These are phyloP conservation scores for Neodontobutis hainanensis DNA, from an alignment of 2,113 vertebrate species.

Conservation along the genomic window DNA sequence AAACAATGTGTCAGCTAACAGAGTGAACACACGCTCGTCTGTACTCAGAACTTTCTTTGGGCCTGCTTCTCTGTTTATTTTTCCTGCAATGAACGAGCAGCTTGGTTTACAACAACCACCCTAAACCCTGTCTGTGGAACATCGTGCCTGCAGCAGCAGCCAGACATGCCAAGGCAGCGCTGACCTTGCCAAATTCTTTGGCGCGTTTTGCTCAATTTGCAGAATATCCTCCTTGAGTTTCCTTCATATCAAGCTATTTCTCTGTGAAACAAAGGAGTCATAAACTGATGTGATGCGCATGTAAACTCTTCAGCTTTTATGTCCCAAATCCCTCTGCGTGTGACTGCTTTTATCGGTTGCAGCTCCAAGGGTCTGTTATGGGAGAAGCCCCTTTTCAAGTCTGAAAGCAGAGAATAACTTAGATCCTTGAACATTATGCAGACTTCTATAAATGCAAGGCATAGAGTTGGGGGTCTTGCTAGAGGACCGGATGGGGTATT, in stretches of 20 bases:
- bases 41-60: constrained; percentile 58
- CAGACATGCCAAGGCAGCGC: constrained; percentile 46
- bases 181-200: constrained; percentile 42
- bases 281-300: constrained; percentile 60
- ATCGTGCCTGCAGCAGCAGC: constrained; percentile 64
- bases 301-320: constrained; percentile 53
- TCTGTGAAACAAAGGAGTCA: constrained; percentile 46
- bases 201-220: constrained; percentile 53
- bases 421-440: constrained; percentile 56
- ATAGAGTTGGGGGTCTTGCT: constrained; percentile 41
- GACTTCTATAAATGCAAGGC: constrained; percentile 60
- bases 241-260: constrained; percentile 36
- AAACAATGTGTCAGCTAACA: constrained; percentile 69
- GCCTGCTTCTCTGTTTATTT: constrained; percentile 72
- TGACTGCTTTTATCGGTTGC: constrained; percentile 43
- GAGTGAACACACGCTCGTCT: constrained; percentile 65
- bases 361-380: constrained; percentile 21
- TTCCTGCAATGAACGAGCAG: constrained; percentile 71
- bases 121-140: constrained; percentile 68
- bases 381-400: constrained; percentile 48
- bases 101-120: constrained; percentile 70
- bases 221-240: constrained; percentile 38
- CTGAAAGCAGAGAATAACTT: constrained; percentile 43
- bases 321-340: constrained; percentile 55
- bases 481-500: constrained; percentile 43